phyloP scores from a whole-genome alignment of 2,888 invertebrate species.

The Mongoloraphidia duomilia region DNA sequence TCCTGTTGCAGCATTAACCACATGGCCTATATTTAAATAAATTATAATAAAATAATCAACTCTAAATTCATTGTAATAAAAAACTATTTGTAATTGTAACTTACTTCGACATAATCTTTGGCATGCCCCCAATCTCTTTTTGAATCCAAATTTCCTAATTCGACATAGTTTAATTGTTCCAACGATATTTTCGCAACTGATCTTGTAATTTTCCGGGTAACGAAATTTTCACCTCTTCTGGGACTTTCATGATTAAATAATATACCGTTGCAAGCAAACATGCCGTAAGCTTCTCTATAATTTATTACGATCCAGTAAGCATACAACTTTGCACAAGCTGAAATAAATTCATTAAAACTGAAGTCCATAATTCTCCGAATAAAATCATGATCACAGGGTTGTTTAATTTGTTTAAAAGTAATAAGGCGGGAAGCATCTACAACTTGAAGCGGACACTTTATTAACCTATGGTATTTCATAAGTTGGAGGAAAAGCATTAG shows the following conservation, averaged over 20 bases:
- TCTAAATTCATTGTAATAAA: background rate
- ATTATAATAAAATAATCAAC: conserved; percentile 6
- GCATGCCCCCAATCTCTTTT: conserved; percentile 98
- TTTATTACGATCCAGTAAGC: conserved; percentile 94
- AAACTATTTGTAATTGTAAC: conserved; percentile 8
- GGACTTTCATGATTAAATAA: conserved; percentile 96
- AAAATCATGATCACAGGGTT: too few relatives aligned
- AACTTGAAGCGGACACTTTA: too few relatives aligned
- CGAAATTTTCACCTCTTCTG: conserved; percentile 92
- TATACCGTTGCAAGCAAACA: conserved; percentile 93
- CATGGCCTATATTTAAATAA: conserved; percentile 62
- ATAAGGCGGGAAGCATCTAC: too few relatives aligned
- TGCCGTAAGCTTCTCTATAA: conserved; percentile 87
- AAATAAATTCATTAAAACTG: conserved; percentile 12
- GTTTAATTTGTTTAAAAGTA: too few relatives aligned
- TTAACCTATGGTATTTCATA: too few relatives aligned
- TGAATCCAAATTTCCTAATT: conserved; percentile 90
- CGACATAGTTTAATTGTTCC: conserved; percentile 69
- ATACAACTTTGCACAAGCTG: conserved; percentile 90
- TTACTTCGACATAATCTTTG: conserved; percentile 85
- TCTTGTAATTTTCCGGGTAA: conserved; percentile 93
- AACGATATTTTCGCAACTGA: conserved; percentile 93
- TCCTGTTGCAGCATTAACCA: conserved; percentile 97
- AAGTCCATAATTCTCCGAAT: background rate
- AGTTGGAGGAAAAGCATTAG: too few relatives aligned